These are phyloP conservation scores for Pitta sordida DNA, from an alignment of 2,113 vertebrate genomes.

Conservation along the genomic window DNA sequence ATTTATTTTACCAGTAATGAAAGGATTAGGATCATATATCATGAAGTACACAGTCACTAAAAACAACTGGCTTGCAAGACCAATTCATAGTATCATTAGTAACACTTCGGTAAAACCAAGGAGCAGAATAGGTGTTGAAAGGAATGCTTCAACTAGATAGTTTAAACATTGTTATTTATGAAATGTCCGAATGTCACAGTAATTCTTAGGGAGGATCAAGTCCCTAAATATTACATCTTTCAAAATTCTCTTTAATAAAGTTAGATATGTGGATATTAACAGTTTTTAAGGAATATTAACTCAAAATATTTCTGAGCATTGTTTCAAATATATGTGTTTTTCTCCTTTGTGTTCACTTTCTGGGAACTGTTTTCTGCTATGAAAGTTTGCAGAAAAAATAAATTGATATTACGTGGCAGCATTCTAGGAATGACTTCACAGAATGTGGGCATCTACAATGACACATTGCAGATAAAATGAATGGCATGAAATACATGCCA, in stretches of 20 bases:
- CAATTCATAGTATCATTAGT: slow-evolving; percentile 1
- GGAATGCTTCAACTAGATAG: slow-evolving; percentile 6
- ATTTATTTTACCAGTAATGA: slow-evolving; percentile 23
- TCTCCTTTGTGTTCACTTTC: neutral
- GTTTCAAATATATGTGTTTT: neutral
- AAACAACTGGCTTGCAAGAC: neutral
- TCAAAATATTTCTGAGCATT: neutral
- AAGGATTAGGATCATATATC: neutral
- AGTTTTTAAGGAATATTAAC: neutral
- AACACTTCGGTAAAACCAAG: neutral
- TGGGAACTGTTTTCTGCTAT: neutral
- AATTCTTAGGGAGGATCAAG: neutral
- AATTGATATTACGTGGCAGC: neutral
- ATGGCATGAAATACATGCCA: too few species aligned
- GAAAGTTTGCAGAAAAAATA: neutral
- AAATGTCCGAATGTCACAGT: neutral
- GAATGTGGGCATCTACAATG: neutral
- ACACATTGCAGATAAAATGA: neutral
- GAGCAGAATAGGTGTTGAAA: slow-evolving; percentile 34
- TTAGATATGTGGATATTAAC: neutral
- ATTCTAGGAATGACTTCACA: neutral
- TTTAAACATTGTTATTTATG: neutral
- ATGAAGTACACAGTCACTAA: neutral
- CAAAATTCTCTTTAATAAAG: neutral
- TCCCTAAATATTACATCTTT: neutral